These are phyloP conservation scores for Heteractis magnifica DNA, from an alignment of 92 coral and sea anemone genomes.

Conservation along the genomic window DNA sequence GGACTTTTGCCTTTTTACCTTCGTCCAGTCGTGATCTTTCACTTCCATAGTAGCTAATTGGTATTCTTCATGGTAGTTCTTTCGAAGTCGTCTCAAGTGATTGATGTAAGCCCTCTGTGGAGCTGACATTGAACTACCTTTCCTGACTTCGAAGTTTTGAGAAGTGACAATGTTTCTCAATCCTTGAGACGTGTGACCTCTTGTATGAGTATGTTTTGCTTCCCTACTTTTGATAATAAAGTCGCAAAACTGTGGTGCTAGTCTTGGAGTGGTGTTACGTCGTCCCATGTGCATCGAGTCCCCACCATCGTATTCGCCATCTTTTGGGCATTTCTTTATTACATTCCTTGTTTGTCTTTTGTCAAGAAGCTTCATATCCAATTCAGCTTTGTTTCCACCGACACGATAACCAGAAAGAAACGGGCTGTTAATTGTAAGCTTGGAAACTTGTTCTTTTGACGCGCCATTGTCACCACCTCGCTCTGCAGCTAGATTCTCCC, in stretches of 20 bases:
- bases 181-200: constrained; percentile 1
- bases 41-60: not conserved
- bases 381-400: too few relatives aligned
- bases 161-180: not conserved
- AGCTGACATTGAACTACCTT: constrained; percentile 6
- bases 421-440: not conserved
- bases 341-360: too few relatives aligned
- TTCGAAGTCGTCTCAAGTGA: constrained; percentile 17
- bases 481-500: not conserved
- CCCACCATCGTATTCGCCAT: not conserved
- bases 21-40: not conserved
- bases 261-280: not conserved
- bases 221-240: not conserved
- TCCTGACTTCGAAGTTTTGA: not conserved
- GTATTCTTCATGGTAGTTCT: not conserved
- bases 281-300: not conserved
- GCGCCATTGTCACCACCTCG: not conserved
- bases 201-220: not conserved
- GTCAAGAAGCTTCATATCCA: too few relatives aligned
- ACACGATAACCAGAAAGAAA: too few relatives aligned
- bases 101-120: constrained; percentile 19
- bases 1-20: not conserved
- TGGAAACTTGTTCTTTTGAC: not conserved
- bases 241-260: not conserved
- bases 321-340: not conserved